phyloP scores from a whole-genome alignment of 2,797 vertebrate species.

The Monodelphis domestica region DNA sequence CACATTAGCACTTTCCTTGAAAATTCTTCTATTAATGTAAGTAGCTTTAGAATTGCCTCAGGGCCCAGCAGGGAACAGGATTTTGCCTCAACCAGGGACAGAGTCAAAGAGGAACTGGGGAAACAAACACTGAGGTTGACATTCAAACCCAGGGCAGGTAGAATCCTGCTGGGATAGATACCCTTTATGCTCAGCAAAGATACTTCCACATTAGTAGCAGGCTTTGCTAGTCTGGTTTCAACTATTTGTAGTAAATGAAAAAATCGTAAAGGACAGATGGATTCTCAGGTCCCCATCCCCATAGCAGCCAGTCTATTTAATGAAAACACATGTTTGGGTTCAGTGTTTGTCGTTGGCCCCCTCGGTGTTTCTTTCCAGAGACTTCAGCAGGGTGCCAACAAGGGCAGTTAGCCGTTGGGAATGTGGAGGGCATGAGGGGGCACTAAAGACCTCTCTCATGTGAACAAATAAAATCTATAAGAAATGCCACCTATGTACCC shows the following conservation, averaged over 20 bases:
- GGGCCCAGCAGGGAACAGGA: constrained; percentile 54
- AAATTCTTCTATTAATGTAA: constrained; percentile 78
- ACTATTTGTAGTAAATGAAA: constrained; percentile 1
- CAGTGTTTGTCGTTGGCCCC: neutral
- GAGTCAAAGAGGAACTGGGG: constrained; percentile 61
- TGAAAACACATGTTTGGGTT: neutral
- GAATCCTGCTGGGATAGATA: neutral
- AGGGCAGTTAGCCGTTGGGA: neutral
- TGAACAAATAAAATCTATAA: neutral
- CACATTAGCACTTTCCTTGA: constrained; percentile 75
- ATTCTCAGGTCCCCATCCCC: neutral
- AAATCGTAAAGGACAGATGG: neutral
- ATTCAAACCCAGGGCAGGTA: constrained; percentile 17
- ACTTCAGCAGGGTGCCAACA: neutral
- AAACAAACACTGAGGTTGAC: constrained; percentile 59
- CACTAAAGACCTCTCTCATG: neutral
- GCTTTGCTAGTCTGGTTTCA: neutral
- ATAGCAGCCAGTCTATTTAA: neutral
- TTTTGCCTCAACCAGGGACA: constrained; percentile 40
- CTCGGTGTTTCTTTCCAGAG: neutral
- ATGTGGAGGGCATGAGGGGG: neutral
- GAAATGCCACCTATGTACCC: constrained; percentile 21
- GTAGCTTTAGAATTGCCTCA: constrained; percentile 70
- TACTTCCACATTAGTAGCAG: neutral
- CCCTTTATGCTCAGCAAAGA: neutral